These are phyloP conservation scores for Craniophora ligustri DNA, from an alignment of 2,888 invertebrate species.

Conservation along the genomic window DNA sequence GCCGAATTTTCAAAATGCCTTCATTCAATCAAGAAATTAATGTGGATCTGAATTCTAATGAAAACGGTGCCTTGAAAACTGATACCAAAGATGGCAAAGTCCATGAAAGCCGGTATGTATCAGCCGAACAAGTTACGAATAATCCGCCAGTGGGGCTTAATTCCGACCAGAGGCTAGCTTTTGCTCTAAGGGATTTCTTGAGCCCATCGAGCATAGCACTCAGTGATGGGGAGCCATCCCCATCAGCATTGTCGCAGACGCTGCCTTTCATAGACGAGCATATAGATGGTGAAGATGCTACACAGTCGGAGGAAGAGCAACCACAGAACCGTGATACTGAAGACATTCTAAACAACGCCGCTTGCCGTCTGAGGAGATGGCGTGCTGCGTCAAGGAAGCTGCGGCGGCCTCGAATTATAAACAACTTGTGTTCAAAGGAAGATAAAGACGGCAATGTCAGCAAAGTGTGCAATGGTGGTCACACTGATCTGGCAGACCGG, in stretches of 20 bases:
- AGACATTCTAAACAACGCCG: conserved; percentile 80
- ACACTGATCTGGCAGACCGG: conserved; percentile 83
- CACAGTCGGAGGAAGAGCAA: conserved; percentile 76
- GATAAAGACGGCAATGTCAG: conserved; percentile 66
- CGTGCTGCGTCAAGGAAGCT: conserved; percentile 86
- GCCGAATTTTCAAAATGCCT: conserved; percentile 74
- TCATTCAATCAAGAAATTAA: conserved; percentile 81
- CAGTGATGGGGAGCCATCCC: conserved; percentile 66
- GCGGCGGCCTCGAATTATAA: conserved; percentile 82
- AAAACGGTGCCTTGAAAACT: conserved; percentile 69
- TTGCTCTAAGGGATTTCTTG: conserved; percentile 79
- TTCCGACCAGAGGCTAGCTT: conserved; percentile 76
- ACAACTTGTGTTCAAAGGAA: conserved; percentile 78
- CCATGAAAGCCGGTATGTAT: conserved; percentile 63
- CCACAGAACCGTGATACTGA: conserved; percentile 72
- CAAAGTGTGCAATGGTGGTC: conserved; percentile 68
- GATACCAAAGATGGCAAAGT: conserved; percentile 68
- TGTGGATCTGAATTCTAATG: conserved; percentile 78
- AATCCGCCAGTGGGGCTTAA: conserved; percentile 70
- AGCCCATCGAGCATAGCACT: conserved; percentile 61
- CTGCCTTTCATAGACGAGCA: conserved; percentile 82
- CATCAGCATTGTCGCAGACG: conserved; percentile 65
- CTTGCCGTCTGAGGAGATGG: conserved; percentile 84
- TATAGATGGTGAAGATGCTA: conserved; percentile 63
- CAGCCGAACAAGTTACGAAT: conserved; percentile 60